These are phyloP conservation scores for Lochmaea capreae DNA, from an alignment of 2,888 invertebrate genomes.

Conservation along the genomic window DNA sequence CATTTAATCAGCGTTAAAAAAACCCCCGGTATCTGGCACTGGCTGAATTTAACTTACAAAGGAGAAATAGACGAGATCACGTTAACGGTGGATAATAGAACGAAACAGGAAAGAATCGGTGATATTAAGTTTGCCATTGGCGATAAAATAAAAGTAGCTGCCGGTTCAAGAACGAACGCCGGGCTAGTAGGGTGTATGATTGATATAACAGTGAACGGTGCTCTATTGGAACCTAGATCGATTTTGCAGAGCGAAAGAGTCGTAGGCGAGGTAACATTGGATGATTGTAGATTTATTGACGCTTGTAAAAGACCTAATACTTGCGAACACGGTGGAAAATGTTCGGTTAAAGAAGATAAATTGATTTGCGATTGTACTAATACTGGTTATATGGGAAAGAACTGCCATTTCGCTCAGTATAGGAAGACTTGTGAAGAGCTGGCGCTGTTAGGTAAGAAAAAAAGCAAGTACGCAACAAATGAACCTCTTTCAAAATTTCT, in stretches of 20 bases:
- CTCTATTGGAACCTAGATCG: slow-evolving; percentile 80
- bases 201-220: slow-evolving; percentile 86
- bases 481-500: too few relatives aligned
- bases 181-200: slow-evolving; percentile 94
- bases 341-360: slow-evolving; percentile 88
- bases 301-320: slow-evolving; percentile 90
- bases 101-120: slow-evolving; percentile 71
- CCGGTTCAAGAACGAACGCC: slow-evolving; percentile 78
- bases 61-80: slow-evolving; percentile 71
- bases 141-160: slow-evolving; percentile 74
- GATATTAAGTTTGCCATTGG: slow-evolving; percentile 63
- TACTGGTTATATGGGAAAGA: slow-evolving; percentile 92
- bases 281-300: slow-evolving; percentile 89
- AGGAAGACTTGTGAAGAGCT: slow-evolving; percentile 93
- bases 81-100: slow-evolving; percentile 80
- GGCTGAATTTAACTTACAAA: slow-evolving; percentile 81
- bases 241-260: slow-evolving; percentile 86
- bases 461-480: not conserved
- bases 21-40: slow-evolving; percentile 85
- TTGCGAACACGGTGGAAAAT: slow-evolving; percentile 92
- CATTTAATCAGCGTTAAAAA: slow-evolving; percentile 85
- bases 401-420: slow-evolving; percentile 93
- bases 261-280: slow-evolving; percentile 89
- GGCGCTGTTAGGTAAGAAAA: slow-evolving; percentile 75
- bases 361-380: slow-evolving; percentile 91